Evolutionary conservation across 2,797 vertebrate genomes (phyloP), one percentile per base, ranked within the genome.

Genomic region (Pelochelys cantorii): DNA sequence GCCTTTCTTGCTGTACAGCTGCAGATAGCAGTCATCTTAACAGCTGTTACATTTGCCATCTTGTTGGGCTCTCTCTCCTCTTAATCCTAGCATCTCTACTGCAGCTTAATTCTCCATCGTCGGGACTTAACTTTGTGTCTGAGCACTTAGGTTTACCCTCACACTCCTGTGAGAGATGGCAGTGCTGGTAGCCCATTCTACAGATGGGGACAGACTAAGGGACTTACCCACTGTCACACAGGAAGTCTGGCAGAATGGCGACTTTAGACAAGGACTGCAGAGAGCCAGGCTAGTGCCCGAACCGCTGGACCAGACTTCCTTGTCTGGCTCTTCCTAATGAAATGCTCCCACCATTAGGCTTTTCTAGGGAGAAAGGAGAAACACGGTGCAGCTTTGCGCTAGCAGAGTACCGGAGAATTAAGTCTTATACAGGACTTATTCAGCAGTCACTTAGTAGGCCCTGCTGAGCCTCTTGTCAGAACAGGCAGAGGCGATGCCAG

Each of bases 1-100:
- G 27, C 42, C 42, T 93, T 79, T 77, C 42, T 86, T 93, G 59
- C 77, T 62, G 7, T 84, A 34, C 25, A 48, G 94, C 77, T 74
- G 62, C 84, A 92, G 95, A 86, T 77, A 85, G 79, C 82, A 95
- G 75, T n/a, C 84, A 86, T 42, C 54, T 88, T 59, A 57, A 74
- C 68, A 62, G 60, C 81, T 84, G 84, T 81, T 55, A 4, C 4
- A 7, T 42, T 59, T 84, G 65, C 27, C 23, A 20, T 85, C 71
- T 91, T 74, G 81, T 79, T 75, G 84, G 81, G 29, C 25, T 83
- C 56, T 79, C 37, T 54, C 42, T 6, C 7, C 27, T 37, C 0
- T 74, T 6, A 15, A 54, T 11, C 12, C 57, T 0, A 0, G 52
- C 79, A 14, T 54, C 79, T 34, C 7, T n/a, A 34, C 37, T 37